Percentiles rank a stretch among this genome's conserved stretches.
phyloP scores from a whole-genome alignment of 1,140 invertebrate species.

The Trypoxylus dichotomus region DNA sequence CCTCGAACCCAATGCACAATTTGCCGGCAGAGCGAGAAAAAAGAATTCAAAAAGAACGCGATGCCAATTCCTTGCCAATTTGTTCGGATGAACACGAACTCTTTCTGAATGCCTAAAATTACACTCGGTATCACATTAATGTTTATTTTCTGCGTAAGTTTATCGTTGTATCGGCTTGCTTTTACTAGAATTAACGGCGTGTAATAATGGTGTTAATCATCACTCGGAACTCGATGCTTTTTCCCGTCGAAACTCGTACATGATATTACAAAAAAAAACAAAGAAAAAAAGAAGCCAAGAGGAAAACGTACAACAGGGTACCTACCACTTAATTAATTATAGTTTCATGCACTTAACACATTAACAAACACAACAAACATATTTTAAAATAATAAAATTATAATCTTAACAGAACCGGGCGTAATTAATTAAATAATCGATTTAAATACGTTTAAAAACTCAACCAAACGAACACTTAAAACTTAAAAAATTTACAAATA shows the following conservation, averaged over 20 bases:
- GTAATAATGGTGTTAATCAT: background rate
- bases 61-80: slow-evolving; percentile 34
- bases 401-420: slow-evolving; percentile 36
- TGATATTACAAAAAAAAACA: background rate
- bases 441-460: slow-evolving; percentile 33
- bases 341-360: slow-evolving; percentile 39
- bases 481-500: slow-evolving; percentile 26
- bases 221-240: background rate
- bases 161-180: background rate
- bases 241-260: background rate
- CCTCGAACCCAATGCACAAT: slow-evolving; percentile 47
- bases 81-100: background rate
- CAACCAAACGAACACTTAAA: slow-evolving; percentile 22
- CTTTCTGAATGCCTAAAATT: slow-evolving; percentile 11
- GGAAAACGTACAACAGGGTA: background rate
- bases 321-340: slow-evolving; percentile 29
- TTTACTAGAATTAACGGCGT: no score
- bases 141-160: background rate
- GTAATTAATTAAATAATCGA: background rate
- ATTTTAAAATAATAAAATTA: slow-evolving; percentile 45
- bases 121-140: slow-evolving; percentile 13
- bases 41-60: slow-evolving; percentile 32
- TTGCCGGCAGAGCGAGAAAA: slow-evolving; percentile 18
- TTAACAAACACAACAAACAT: slow-evolving; percentile 53
- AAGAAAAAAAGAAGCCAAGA: no score